Evolutionary conservation across 2,888 invertebrate species (phyloP).

Genomic region (Eupithecia centaureata): DNA sequence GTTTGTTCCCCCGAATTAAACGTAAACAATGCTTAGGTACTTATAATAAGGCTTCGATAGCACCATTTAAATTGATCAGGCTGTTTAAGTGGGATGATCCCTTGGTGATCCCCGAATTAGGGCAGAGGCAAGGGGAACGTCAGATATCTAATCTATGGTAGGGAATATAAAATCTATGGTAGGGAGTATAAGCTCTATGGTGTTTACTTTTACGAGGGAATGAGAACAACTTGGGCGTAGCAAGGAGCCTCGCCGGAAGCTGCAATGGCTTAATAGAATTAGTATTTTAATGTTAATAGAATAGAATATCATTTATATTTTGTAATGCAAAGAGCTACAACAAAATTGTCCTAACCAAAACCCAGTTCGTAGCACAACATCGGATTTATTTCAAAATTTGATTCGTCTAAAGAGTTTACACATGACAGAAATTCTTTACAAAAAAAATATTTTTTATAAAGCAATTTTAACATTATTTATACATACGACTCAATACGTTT

Average conservation of each 20-base stretch:
- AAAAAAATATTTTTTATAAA: no score
- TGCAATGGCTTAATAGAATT: not conserved
- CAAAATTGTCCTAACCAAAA: no score
- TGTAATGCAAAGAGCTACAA: no score
- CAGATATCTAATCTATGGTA: constrained; percentile 24
- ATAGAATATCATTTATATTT: no score
- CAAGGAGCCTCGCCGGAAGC: not conserved
- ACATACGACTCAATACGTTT: no score
- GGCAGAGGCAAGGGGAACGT: constrained; percentile 41
- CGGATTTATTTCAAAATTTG: no score
- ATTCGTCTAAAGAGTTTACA: no score
- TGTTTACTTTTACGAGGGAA: constrained; percentile 3
- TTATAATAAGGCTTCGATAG: constrained; percentile 56
- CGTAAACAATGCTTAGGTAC: constrained; percentile 57
- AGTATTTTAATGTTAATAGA: no score
- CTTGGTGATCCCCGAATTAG: constrained; percentile 59
- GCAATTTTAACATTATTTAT: no score
- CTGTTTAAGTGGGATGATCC: constrained; percentile 63
- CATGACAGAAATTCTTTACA: no score
- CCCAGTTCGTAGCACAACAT: no score
- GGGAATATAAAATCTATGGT: not conserved
- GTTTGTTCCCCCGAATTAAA: constrained; percentile 51
- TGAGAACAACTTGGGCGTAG: not conserved
- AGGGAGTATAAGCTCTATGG: not conserved
- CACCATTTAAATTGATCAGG: constrained; percentile 65